Evolutionary conservation across 2,113 vertebrate genomes (phyloP).

Genomic region (Tylochromis polylepis): DNA sequence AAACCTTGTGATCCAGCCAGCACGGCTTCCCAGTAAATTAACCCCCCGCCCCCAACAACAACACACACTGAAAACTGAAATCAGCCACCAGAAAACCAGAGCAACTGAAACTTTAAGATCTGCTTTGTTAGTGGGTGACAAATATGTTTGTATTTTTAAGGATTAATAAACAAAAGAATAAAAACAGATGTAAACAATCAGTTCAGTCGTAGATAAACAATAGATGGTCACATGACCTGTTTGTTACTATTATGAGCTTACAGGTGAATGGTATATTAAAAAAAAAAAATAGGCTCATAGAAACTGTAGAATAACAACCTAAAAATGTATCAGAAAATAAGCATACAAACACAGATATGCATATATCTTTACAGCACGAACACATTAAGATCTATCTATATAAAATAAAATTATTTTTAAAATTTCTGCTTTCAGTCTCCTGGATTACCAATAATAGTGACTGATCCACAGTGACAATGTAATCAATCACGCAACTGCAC

Average conservation of each 20-base stretch:
- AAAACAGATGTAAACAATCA: background rate
- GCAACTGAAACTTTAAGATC: background rate
- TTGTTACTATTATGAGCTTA: background rate
- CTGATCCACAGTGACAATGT: background rate
- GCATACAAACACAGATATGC: background rate
- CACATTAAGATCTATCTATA: background rate
- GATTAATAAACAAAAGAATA: too few relatives aligned
- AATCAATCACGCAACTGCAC: background rate
- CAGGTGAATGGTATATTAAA: background rate
- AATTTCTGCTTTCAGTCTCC: background rate
- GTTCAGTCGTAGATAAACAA: background rate
- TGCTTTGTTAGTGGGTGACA: background rate
- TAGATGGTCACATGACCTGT: rapidly evolving
- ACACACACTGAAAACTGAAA: rapidly evolving
- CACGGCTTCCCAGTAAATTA: background rate
- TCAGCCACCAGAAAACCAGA: background rate
- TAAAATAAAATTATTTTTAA: rapidly evolving
- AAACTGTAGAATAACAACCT: too few relatives aligned
- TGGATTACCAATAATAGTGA: background rate
- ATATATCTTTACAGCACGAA: background rate
- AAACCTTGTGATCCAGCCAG: background rate
- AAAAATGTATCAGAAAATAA: background rate
- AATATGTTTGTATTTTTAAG: background rate
- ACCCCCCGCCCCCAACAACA: too few relatives aligned
- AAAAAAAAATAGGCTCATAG: rapidly evolving